These are phyloP conservation scores for Agonopterix subpropinquella DNA, from an alignment of 2,888 invertebrate species.

Conservation along the genomic window DNA sequence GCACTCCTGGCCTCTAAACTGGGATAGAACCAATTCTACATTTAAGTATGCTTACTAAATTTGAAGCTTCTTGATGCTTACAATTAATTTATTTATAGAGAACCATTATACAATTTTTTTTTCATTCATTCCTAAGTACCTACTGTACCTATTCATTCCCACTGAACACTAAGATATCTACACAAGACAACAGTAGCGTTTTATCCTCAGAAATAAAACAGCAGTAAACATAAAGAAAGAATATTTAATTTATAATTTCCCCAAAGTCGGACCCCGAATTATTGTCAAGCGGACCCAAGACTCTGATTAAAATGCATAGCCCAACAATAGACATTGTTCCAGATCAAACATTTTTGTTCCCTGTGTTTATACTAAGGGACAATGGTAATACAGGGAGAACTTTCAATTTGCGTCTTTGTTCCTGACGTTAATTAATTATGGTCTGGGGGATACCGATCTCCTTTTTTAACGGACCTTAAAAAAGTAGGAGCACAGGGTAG, in stretches of 20 bases:
- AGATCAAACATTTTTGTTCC: conserved; percentile 55
- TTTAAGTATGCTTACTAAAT: too few relatives aligned
- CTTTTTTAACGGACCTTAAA: too few relatives aligned
- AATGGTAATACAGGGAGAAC: conserved; percentile 31
- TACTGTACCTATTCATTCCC: too few relatives aligned
- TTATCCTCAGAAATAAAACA: neutral
- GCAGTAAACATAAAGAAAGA: neutral
- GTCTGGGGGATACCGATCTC: too few relatives aligned
- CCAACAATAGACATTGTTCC: conserved; percentile 47
- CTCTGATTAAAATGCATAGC: conserved; percentile 55
- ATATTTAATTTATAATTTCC: conserved; percentile 19
- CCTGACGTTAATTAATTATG: conserved; percentile 31
- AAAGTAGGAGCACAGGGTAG: too few relatives aligned
- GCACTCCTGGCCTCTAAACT: too few relatives aligned
- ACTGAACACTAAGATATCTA: neutral
- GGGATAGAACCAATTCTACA: too few relatives aligned
- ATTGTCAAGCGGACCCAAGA: conserved; percentile 26
- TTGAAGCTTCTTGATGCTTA: too few relatives aligned
- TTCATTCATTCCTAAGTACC: too few relatives aligned
- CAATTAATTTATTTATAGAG: too few relatives aligned
- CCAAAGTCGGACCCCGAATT: conserved; percentile 18
- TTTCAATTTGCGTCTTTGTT: conserved; percentile 45
- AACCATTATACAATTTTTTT: too few relatives aligned
- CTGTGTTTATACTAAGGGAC: conserved; percentile 50
- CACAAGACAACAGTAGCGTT: neutral